A percentile compares a stretch with the other conserved stretches of the same genome.
These are phyloP conservation scores for Cinclus cinclus DNA, from an alignment of 2,113 vertebrate genomes.

Conservation along the genomic window DNA sequence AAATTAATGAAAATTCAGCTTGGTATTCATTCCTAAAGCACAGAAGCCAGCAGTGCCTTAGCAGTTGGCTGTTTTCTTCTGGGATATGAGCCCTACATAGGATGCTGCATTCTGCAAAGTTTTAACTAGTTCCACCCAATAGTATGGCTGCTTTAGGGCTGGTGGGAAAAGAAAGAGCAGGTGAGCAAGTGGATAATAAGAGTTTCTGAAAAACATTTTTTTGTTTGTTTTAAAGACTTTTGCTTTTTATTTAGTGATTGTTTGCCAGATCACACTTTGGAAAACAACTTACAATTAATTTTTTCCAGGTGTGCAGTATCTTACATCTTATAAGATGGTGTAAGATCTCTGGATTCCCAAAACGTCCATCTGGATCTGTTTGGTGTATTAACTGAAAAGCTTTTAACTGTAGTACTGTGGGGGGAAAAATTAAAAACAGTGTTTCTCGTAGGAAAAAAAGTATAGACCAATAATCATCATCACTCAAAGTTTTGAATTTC, in stretches of 20 bases:
- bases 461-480: not conserved
- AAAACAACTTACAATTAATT: not conserved
- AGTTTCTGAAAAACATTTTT: not conserved
- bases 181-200: not conserved
- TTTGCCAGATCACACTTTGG: not conserved
- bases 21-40: not conserved
- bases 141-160: not conserved
- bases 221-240: not conserved
- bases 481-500: not conserved
- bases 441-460: not conserved
- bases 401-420: not conserved
- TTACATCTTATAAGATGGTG: not conserved
- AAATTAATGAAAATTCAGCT: not conserved
- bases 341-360: not conserved
- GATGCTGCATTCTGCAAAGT: not conserved
- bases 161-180: not conserved
- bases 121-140: not conserved
- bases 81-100: not conserved
- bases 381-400: not conserved
- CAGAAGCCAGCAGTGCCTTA: not conserved
- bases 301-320: not conserved
- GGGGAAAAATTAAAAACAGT: not conserved
- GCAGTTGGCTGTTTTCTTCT: not conserved
- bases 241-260: not conserved
- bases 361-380: not conserved